These are phyloP conservation scores for Cheilosia urbana DNA, from an alignment of 2,888 invertebrate genomes.

Conservation along the genomic window DNA sequence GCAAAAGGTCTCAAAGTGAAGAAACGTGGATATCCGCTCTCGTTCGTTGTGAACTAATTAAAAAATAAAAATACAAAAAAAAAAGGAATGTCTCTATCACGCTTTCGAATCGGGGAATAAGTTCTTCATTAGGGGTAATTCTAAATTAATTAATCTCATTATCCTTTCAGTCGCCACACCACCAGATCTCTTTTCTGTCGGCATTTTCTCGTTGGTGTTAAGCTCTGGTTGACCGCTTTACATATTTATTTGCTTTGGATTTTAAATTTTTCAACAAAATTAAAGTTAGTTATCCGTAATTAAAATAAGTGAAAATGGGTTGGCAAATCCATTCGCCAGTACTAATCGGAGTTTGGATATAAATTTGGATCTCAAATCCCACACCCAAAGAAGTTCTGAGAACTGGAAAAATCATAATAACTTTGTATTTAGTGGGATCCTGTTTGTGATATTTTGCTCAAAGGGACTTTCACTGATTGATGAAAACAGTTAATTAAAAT, in stretches of 20 bases:
- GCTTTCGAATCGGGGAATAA: conserved; percentile 24
- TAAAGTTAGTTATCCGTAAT: not conserved
- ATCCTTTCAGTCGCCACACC: conserved; percentile 45
- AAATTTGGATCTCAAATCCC: no score
- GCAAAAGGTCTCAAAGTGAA: conserved; percentile 10
- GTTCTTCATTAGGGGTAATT: conserved; percentile 61
- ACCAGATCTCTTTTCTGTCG: conserved; percentile 29
- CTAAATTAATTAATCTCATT: conserved; percentile 64
- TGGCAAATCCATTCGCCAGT: no score
- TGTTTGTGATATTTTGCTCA: no score
- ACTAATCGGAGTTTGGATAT: no score
- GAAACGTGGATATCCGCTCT: conserved; percentile 30
- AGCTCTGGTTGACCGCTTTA: conserved; percentile 3
- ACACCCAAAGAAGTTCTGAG: no score
- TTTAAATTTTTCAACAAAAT: not conserved
- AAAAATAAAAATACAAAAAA: conserved; percentile 48
- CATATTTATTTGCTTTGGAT: conserved; percentile 3
- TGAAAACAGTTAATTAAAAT: no score
- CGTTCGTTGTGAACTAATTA: conserved; percentile 47
- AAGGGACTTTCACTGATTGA: no score
- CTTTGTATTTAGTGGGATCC: no score
- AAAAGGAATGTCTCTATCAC: conserved; percentile 46
- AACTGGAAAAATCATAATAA: no score
- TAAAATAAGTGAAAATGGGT: conserved; percentile 13
- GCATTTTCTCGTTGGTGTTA: not conserved